phyloP scores from a whole-genome alignment of 2,888 invertebrate species.

The Yponomeuta malinellus region DNA sequence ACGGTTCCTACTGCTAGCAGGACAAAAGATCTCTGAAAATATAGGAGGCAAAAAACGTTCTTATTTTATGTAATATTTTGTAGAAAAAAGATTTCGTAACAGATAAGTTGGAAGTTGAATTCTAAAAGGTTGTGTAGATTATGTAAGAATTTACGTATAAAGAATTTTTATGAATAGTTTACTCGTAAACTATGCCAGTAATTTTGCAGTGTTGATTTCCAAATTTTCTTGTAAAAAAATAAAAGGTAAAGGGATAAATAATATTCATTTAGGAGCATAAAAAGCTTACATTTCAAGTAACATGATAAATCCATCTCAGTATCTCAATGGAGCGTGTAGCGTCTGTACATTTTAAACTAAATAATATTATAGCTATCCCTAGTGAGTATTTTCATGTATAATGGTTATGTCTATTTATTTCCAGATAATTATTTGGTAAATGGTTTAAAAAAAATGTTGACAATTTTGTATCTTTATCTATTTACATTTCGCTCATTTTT shows the following conservation, averaged over 20 bases:
- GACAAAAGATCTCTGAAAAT: constrained; percentile 20
- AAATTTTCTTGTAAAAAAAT: too few species aligned
- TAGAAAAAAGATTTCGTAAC: too few species aligned
- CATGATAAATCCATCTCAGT: too few species aligned
- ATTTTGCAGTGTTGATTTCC: too few species aligned
- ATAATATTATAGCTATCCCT: background rate
- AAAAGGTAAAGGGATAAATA: too few species aligned
- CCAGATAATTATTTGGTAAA: background rate
- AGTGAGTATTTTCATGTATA: background rate
- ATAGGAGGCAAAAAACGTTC: background rate
- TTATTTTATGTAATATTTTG: background rate
- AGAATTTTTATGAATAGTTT: too few species aligned
- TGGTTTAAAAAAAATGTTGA: background rate
- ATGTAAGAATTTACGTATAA: background rate
- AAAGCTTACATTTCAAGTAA: too few species aligned
- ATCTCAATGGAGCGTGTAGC: background rate
- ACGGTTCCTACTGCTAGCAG: constrained; percentile 19
- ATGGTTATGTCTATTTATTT: background rate
- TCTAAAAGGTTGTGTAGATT: background rate
- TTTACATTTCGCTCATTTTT: too few species aligned
- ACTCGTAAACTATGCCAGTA: too few species aligned
- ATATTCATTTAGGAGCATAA: too few species aligned
- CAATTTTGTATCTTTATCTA: too few species aligned
- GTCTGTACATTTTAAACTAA: background rate
- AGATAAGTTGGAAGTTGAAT: background rate